Base-by-base conservation (phyloP, 1,140 invertebrate genomes). In the Micrasema longulum region DNA sequence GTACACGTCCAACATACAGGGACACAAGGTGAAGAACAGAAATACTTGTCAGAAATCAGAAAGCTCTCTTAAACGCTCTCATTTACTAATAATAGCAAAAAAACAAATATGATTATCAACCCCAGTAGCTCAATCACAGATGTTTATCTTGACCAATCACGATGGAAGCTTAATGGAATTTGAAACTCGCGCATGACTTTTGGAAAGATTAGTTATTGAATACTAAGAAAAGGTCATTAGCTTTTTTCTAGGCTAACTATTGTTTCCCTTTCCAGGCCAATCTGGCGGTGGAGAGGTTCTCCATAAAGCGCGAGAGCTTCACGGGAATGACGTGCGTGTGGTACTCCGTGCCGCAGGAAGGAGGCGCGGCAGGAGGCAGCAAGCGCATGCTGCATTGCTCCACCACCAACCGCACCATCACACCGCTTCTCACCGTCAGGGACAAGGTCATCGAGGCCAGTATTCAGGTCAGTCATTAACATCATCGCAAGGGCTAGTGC, bases 281-380 rank as follows among this genome's bases (percentile, higher is more conserved):
- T 77, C 82, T 95, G 47, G 93, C 91, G 0, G 82, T 93, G 5
- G 91, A 95, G 78, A 86, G 90, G 47, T 92, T 93, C 78, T 82
- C 86, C 11, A 85, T 93, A 2, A 88, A 87, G 41, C 79, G 88
- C 60, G 90, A 90, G 5, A 89, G 85, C 26, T 94, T 94, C 79
- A 82, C 83, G 18, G 93, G 93, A 18, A 84, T 93, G 23, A 91
- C 89, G 12, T 95, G 93, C 78, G 90, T 90, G 14, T 93, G 92
- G 91, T 91, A 90, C 80, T 84, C 84, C 35, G 86, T 78, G 75
- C 72, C 77, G 14, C 53, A 73, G 65, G n/a, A 26, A 14, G 35
- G 16, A 65, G 60, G 41, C 10, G 55, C 63, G 77, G 76, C 47
- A 47, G 76, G 23, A 2, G 63, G 63, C 63, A 18, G 23, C 23